Evolutionary conservation across 2,113 vertebrate genomes (phyloP).

Genomic region (Scophthalmus maximus): DNA sequence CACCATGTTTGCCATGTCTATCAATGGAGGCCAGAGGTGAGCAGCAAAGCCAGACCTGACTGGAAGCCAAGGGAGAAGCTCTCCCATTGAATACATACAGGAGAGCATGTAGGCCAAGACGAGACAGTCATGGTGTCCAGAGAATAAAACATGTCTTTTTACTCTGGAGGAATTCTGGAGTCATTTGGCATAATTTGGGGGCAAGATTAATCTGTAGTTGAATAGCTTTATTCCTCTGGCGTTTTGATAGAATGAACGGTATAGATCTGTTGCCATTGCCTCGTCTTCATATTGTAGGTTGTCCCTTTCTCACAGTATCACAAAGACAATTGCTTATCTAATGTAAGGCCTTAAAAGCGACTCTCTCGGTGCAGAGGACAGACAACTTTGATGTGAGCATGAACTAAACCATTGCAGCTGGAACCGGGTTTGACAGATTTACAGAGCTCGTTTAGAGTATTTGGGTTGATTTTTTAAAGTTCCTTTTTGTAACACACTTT

Average conservation of each 20-base stretch:
- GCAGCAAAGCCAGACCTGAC: background rate
- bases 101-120: background rate
- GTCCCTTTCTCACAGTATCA: background rate
- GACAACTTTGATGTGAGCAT: slow-evolving; percentile 5
- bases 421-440: background rate
- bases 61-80: background rate
- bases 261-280: background rate
- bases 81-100: background rate
- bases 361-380: background rate
- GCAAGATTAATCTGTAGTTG: too few relatives aligned
- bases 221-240: background rate
- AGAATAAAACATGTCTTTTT: background rate
- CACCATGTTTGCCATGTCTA: background rate
- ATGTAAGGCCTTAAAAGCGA: too few relatives aligned
- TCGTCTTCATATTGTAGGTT: background rate
- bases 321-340: background rate
- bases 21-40: background rate
- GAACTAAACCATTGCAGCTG: background rate
- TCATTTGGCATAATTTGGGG: background rate
- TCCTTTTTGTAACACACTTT: background rate
- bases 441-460: slow-evolving; percentile 1
- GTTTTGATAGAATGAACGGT: background rate
- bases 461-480: background rate
- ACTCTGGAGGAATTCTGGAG: background rate
- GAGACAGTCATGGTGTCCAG: background rate